Base-by-base conservation (phyloP, 2,888 invertebrate genomes). In the Platycheirus albimanus region DNA sequence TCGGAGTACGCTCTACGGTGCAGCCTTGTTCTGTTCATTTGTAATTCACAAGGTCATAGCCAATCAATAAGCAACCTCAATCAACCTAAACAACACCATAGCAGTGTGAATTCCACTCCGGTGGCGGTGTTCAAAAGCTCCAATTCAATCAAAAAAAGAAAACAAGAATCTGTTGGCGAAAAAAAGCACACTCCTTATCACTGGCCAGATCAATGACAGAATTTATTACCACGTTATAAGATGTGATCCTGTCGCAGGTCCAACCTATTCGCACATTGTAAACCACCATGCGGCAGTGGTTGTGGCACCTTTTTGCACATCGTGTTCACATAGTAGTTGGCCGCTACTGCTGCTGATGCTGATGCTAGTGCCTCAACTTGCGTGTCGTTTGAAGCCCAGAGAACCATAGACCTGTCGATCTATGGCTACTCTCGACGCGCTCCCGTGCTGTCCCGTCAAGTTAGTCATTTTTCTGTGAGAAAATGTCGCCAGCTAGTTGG, bases 221-320 rank as follows among this genome's bases (percentile, higher is more conserved):
- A 83, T 83, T 83, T 83, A 83, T 83, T 74, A 74, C 78, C 72
- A 78, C 78, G 77, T 69, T 83, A 36, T 54, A 77, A 83, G 81
- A 83, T 63, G 77, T 71, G 76, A 77, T 83, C 67, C 67, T 83
- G 81, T 77, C 67, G 81, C 72, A 71, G 45, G 77, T 36, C 66
- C 69, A 72, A 83, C 83, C 78, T 83, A 83, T 83, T 83, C 83
- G 83, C 83, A 83, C 83, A 51, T 83, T 83, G 78, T 83, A 83
- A 83, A 83, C 72, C 83, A 83, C 64, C 83, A 74, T 78, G 78
- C 74, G 83, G 77, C 72, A 69, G 78, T 51, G 56, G 61, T 30
- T 19, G 78, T 83, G 74, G 83, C 83, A 83, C 78, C 78, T 78
- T 56, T n/a, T 69, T 56, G 72, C 83, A 83, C 72, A 74, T 72